Percentiles rank a stretch among this genome's conserved stretches.
phyloP scores from a whole-genome alignment of 2,797 vertebrate species.

The Decapterus maruadsi region DNA sequence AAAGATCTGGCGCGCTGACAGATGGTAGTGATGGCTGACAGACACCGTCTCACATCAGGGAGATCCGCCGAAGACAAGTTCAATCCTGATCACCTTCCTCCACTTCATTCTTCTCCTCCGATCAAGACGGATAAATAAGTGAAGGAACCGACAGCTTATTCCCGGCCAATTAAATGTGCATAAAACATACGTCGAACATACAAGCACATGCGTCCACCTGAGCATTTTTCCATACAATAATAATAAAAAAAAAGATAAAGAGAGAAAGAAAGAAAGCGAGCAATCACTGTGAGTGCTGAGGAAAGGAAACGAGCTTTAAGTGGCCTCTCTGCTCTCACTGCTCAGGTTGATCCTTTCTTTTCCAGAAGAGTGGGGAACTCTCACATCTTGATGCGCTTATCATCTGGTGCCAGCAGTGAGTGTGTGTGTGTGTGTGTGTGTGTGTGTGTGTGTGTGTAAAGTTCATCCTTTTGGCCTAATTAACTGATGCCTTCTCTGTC shows the following conservation, averaged over 20 bases:
- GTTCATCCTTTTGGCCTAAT: conserved; percentile 78
- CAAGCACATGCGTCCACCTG: neutral
- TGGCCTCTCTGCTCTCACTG: conserved; percentile 38
- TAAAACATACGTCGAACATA: conserved; percentile 11
- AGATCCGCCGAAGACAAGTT: conserved; percentile 62
- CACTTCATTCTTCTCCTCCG: conserved; percentile 7
- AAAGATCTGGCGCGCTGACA: conserved; percentile 77
- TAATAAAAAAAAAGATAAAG: neutral
- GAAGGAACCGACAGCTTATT: conserved; percentile 7
- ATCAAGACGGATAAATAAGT: conserved; percentile 40
- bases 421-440: conserved; percentile 52
- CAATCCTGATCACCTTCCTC: conserved; percentile 53
- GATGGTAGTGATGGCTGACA: conserved; percentile 78
- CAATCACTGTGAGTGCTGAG: neutral
- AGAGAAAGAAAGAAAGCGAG: accelerated
- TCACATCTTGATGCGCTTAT: conserved; percentile 63
- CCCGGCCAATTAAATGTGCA: conserved; percentile 46
- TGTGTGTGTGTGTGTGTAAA: conserved; percentile 60
- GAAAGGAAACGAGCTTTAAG: conserved; percentile 25
- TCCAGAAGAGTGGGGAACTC: conserved; percentile 8
- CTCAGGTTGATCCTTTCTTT: conserved; percentile 40
- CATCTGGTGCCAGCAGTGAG: conserved; percentile 55
- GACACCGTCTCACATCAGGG: conserved; percentile 70
- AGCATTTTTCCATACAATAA: neutral
- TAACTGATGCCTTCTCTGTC: conserved; percentile 70